Percentiles rank a stretch among this genome's conserved stretches.
These are phyloP conservation scores for Corythaixoides concolor DNA, from an alignment of 2,113 vertebrate genomes.

Conservation along the genomic window DNA sequence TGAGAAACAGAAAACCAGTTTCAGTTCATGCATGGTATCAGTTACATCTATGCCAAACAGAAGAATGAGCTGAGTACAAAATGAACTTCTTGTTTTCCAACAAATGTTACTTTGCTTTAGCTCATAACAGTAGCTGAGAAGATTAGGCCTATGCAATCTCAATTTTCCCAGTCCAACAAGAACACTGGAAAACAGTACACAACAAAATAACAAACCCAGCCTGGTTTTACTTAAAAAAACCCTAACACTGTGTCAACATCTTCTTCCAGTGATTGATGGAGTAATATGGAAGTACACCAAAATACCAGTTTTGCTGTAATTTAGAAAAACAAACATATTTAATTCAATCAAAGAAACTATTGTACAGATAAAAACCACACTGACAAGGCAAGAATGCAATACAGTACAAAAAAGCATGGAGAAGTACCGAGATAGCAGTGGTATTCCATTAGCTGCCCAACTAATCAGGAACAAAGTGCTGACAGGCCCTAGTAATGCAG, in stretches of 20 bases:
- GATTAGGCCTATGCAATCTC: conserved; percentile 54
- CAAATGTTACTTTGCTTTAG: conserved; percentile 12
- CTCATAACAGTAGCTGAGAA: conserved; percentile 37
- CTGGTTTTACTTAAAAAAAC: conserved; percentile 49
- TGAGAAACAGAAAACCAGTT: neutral
- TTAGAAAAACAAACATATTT: conserved; percentile 3
- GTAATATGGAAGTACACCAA: conserved; percentile 43
- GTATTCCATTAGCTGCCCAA: neutral
- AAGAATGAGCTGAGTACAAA: neutral
- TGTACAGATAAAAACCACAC: conserved; percentile 1
- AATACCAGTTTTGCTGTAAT: neutral
- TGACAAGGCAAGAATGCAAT: neutral
- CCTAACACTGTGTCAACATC: conserved; percentile 43
- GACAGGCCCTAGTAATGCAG: neutral
- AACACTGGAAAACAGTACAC: conserved; percentile 44
- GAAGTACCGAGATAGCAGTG: neutral
- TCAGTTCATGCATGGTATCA: neutral
- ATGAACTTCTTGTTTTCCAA: neutral
- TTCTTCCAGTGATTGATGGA: conserved; percentile 47
- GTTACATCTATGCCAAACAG: neutral
- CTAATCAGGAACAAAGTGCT: neutral
- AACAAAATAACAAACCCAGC: conserved; percentile 56
- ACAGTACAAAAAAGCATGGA: neutral
- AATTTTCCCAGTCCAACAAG: conserved; percentile 21
- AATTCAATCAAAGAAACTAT: conserved; percentile 15